Evolutionary conservation across 2,113 vertebrate species (phyloP).

Genomic region (Urocitellus parryii): DNA sequence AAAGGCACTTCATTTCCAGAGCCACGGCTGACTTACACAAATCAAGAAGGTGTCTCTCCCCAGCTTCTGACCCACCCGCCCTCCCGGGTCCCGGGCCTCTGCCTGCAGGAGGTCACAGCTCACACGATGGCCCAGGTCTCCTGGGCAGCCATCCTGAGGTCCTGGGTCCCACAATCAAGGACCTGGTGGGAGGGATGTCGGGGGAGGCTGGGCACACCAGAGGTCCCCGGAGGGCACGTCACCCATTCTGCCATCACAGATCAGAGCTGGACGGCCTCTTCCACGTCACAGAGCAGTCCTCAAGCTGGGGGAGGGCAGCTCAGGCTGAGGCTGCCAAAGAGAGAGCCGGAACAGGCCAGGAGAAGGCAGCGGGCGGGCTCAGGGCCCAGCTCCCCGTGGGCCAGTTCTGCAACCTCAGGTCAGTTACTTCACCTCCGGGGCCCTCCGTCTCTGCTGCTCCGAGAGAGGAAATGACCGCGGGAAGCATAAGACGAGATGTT

Average conservation of each 20-base stretch:
- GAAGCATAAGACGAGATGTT: background rate
- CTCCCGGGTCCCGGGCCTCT: accelerated
- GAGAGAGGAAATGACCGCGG: background rate
- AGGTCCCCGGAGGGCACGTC: background rate
- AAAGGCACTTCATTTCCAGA: conserved; percentile 79
- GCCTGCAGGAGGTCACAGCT: background rate
- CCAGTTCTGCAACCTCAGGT: background rate
- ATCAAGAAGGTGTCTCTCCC: background rate
- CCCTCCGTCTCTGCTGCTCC: background rate
- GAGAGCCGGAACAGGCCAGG: accelerated
- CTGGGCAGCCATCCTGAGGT: background rate
- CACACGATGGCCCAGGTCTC: background rate
- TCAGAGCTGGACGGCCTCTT: background rate
- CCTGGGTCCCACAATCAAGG: background rate
- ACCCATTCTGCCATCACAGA: background rate
- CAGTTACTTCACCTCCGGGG: accelerated
- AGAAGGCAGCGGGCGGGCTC: background rate
- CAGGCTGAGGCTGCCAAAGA: no score
- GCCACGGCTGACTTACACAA: background rate
- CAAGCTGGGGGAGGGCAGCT: background rate
- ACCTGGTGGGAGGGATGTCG: background rate
- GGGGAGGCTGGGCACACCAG: accelerated
- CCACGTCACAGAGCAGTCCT: no score
- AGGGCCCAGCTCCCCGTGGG: background rate
- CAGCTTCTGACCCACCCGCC: no score